Percentiles rank a stretch among this genome's conserved stretches.
phyloP scores from a whole-genome alignment of 2,113 vertebrate species.

The Australoheros scitulus region DNA sequence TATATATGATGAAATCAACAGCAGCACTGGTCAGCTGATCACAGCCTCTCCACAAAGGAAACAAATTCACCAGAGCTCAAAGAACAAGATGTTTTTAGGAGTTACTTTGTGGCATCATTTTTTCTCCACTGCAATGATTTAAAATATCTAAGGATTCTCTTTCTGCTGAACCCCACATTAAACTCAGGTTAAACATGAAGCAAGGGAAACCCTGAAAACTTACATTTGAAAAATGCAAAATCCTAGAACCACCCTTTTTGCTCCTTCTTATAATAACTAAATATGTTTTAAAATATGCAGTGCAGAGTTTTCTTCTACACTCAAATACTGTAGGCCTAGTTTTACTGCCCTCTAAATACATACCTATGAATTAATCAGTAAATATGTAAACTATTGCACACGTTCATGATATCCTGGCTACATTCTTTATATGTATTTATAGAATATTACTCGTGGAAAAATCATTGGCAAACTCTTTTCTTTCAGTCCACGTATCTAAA shows the following conservation, averaged over 20 bases:
- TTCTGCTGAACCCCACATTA: not conserved
- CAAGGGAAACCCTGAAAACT: not conserved
- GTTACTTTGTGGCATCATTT: not conserved
- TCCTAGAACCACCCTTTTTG: not conserved
- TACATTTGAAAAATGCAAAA: not conserved
- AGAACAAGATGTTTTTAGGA: not conserved
- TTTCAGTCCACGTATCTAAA: not conserved
- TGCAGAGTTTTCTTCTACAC: not conserved
- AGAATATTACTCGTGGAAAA: not conserved
- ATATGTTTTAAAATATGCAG: not conserved
- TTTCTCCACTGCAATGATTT: not conserved
- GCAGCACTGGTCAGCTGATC: not conserved
- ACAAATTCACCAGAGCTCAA: not conserved
- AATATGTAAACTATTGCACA: not conserved
- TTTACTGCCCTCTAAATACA: not conserved
- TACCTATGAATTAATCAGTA: not conserved
- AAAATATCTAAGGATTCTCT: not conserved
- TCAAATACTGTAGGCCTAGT: too few relatives aligned
- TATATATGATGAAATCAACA: not conserved
- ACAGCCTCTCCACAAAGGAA: not conserved
- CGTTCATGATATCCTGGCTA: not conserved
- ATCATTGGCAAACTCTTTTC: not conserved
- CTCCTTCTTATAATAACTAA: not conserved
- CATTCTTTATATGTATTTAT: not conserved
- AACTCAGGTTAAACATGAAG: not conserved